phyloP scores from a whole-genome alignment of 2,888 invertebrate species.

The Sepioteuthis lessoniana region DNA sequence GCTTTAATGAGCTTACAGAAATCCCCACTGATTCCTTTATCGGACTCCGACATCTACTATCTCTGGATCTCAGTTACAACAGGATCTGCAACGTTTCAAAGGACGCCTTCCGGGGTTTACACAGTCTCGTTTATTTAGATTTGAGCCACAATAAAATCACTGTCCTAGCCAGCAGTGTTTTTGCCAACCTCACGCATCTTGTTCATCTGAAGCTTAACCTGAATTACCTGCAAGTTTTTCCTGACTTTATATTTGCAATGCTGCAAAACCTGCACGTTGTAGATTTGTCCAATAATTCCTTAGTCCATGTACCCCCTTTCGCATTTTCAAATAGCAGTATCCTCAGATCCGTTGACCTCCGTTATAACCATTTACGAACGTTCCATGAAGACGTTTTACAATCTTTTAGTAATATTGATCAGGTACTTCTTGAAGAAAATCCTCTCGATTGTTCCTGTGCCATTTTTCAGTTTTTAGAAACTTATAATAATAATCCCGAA shows the following conservation, averaged over 20 bases:
- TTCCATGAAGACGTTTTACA: slow-evolving; percentile 50
- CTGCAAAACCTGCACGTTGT: slow-evolving; percentile 55
- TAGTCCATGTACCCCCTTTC: slow-evolving; percentile 56
- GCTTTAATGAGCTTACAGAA: slow-evolving; percentile 54
- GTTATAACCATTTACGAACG: slow-evolving; percentile 57
- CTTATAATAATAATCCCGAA: slow-evolving; percentile 50
- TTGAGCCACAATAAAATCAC: slow-evolving; percentile 54
- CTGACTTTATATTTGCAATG: slow-evolving; percentile 54
- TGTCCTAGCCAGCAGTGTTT: slow-evolving; percentile 49
- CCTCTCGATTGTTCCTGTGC: slow-evolving; percentile 69
- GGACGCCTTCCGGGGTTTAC: slow-evolving; percentile 50
- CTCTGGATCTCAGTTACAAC: slow-evolving; percentile 50
- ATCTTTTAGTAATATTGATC: slow-evolving; percentile 55
- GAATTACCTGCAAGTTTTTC: slow-evolving; percentile 56
- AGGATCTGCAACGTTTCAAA: slow-evolving; percentile 50
- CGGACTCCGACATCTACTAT: slow-evolving; percentile 35
- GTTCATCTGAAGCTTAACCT: slow-evolving; percentile 54
- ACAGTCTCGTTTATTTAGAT: slow-evolving; percentile 51
- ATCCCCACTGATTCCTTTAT: slow-evolving; percentile 51
- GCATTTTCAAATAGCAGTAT: slow-evolving; percentile 55
- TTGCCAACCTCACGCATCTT: slow-evolving; percentile 50
- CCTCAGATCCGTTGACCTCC: slow-evolving; percentile 59
- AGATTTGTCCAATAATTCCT: slow-evolving; percentile 57
- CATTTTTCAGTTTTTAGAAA: slow-evolving; percentile 54
- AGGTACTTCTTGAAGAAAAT: slow-evolving; percentile 57